phyloP scores from a whole-genome alignment of 2,113 vertebrate genomes.

The Pogonocichla stellata region DNA sequence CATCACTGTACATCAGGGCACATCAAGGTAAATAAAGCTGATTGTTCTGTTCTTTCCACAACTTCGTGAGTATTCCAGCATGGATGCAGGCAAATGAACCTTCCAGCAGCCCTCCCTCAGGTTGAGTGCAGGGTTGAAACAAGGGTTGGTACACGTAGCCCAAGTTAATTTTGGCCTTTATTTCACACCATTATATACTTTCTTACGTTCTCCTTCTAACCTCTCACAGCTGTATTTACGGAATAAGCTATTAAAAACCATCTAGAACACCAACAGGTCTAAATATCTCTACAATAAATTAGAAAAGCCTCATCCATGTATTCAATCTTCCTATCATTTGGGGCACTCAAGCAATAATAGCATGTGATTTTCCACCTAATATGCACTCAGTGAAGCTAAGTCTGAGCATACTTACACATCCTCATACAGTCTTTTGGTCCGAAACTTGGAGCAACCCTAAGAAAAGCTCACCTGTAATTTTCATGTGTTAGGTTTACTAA shows the following conservation, averaged over 20 bases:
- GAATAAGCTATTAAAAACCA: neutral
- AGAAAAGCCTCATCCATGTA: neutral
- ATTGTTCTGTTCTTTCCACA: neutral
- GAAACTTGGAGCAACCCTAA: neutral
- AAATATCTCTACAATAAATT: neutral
- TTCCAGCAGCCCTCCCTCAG: neutral
- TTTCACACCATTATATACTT: neutral
- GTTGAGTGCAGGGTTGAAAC: neutral
- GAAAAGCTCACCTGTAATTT: neutral
- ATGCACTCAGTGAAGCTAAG: neutral
- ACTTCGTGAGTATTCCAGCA: neutral
- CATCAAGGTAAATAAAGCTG: neutral
- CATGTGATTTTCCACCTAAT: neutral
- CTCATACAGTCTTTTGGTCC: neutral
- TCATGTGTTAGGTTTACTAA: neutral
- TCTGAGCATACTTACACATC: neutral
- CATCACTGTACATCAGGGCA: neutral
- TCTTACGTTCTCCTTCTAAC: neutral
- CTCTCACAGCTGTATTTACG: neutral
- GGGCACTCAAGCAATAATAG: neutral
- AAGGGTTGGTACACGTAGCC: accelerated
- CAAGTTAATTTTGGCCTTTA: neutral
- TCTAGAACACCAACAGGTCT: neutral
- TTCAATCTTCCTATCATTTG: neutral
- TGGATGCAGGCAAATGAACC: accelerated